Conservation (phyloP, 2,113 vertebrate species). For the Engystomops pustulosus region DNA sequence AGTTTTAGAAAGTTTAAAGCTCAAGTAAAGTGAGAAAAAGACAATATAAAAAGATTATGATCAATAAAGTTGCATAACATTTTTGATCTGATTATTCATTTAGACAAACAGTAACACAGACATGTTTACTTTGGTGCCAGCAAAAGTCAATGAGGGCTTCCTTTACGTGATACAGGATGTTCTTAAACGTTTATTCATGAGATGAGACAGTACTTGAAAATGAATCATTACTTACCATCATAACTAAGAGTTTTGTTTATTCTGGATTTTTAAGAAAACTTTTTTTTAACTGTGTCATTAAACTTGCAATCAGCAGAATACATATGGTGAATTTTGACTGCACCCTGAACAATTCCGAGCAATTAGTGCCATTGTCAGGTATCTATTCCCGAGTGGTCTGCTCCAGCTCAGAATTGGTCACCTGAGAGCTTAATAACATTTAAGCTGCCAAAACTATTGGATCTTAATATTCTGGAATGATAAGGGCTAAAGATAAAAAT, state of each 20-base stretch:
- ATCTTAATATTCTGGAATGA: too few species aligned
- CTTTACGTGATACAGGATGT: slow-evolving; percentile 45
- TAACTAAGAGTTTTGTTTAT: slow-evolving; percentile 6
- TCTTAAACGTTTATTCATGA: slow-evolving; percentile 29
- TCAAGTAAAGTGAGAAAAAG: too few species aligned
- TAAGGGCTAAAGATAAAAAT: too few species aligned
- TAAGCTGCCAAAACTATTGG: too few species aligned
- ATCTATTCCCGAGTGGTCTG: too few species aligned
- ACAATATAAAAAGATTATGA: too few species aligned
- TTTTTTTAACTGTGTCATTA: neutral
- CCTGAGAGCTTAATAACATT: too few species aligned
- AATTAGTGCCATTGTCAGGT: too few species aligned
- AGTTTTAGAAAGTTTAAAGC: too few species aligned
- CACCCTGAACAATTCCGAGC: too few species aligned
- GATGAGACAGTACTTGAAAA: slow-evolving; percentile 29
- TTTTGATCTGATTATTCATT: slow-evolving; percentile 25
- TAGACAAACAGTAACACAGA: slow-evolving; percentile 10
- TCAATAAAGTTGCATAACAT: neutral
- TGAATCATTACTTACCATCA: slow-evolving; percentile 56
- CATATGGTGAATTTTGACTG: neutral
- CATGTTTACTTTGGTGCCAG: slow-evolving; percentile 25
- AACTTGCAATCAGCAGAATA: neutral
- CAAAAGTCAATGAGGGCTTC: slow-evolving; percentile 45
- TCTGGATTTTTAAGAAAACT: neutral
- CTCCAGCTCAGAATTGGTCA: too few species aligned